Base-by-base conservation (phyloP, 2,797 vertebrate species). In the Orestias chungarensis region DNA sequence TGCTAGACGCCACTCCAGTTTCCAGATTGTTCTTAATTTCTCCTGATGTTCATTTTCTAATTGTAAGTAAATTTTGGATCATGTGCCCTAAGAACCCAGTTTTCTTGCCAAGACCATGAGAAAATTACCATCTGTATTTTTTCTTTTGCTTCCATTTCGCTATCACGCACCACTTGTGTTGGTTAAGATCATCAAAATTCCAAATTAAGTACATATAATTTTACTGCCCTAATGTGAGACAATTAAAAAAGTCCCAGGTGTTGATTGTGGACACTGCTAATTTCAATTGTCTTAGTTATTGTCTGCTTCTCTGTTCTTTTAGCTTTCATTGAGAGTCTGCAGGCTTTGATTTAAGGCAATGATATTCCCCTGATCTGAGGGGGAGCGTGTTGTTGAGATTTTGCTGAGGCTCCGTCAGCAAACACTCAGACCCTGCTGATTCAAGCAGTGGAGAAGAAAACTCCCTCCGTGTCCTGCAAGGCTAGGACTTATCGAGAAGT, bases 361-460 rank as follows among this genome's bases (percentile, higher is more conserved):
- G 87, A 89, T 89, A 87, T 89, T 74, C 81, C 72, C 68, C 65
- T 20, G 61, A 79, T 86, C 86, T 84, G 85, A 74, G 67, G 80
- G 79, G 47, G 52, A 50, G 75, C 52, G 71, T 66, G 55, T 73
- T 66, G 81, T 68, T 15, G 71, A 84, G 88, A 84, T 84, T 83
- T 85, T 11, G n/a, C 70, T 33, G 81, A 83, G 80, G 81, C 78
- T 35, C 78, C 75, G 88, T 93, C 93, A 94, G 91, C 93, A 93
- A 72, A 90, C 92, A 87, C 74, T 64, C 71, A 15, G 12, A 66
- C 80, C 35, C 10, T 90, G 90, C 92, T 94, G 91, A 92, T 88
- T 88, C 80, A 83, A 86, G 86, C 82, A 73, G 66, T 33, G 33
- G 64, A 52, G 75, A 76, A 52, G 75, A 76, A 80, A 76, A 84